Evolutionary conservation across 37 sponge, comb jelly and placozoan genomes (phyloP), one percentile per base, ranked within the genome.

Genomic region (Aplysina aerophoba): DNA sequence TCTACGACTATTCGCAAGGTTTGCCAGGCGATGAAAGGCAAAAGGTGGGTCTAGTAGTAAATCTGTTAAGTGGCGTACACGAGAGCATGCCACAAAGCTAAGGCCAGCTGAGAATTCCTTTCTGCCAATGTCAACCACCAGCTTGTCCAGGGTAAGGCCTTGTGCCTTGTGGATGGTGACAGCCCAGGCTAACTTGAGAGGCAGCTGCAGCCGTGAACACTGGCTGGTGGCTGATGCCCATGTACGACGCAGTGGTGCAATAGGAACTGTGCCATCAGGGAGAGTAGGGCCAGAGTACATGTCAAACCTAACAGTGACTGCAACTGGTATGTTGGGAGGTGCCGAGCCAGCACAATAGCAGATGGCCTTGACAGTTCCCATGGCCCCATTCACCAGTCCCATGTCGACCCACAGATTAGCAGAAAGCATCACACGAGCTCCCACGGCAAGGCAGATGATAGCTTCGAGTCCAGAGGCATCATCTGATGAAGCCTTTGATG

Each of bases 161-260:
- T 83, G 88, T 41, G 88, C 41, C 57, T 88, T 88, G 55, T 88
- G 88, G 12, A 88, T 88, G 0, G 88, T 88, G 15, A 83, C 44
- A 41, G 78, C 87, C 85, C 85, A 85, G 15, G 85, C 87, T 39
- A 79, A 80, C 54, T 80, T 86, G 50, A 62, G 50, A 21, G 87
- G 80, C 3, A 86, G 65, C 16, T 86, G 80, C 64, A 80, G 65
- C 12, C 68, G 54, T 12, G 81, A 79, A 65, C 65, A 80, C 15
- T 78, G 36, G 6, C 55, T n/a, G n/a, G 20, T 68, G 4, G 65
- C 1, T 21, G 80, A 58, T 36, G 81, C 40, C 68, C 87, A 87
- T 40, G 66, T 41, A 19, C 69, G 69, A 5, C 80, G 66, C 0
- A 79, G 34, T 27, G 80, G 80, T 21, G 33, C 1, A 16, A 79